Evolutionary conservation across 1,140 invertebrate genomes (phyloP).

Genomic region (Eriocheir sinensis): DNA sequence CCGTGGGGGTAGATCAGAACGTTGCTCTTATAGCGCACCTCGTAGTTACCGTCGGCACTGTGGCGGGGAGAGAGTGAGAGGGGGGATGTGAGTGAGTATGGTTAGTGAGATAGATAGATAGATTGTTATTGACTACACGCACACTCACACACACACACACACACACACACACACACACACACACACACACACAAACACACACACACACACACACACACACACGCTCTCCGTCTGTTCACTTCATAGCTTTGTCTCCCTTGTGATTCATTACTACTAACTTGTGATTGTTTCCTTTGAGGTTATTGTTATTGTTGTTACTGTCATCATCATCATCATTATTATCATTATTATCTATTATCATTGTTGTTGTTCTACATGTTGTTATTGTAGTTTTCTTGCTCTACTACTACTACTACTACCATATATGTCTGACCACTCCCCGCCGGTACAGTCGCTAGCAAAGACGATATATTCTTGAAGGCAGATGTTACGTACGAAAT

Average conservation of each 20-base stretch:
- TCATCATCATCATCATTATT: slow-evolving; percentile 41
- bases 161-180: slow-evolving; percentile 45
- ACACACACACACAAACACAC: slow-evolving; percentile 55
- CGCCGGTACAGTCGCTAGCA: too few relatives aligned
- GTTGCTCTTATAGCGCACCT: slow-evolving; percentile 98
- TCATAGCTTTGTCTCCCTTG: not conserved
- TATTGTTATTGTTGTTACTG: slow-evolving; percentile 18
- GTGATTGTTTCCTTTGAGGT: not conserved
- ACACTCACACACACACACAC: slow-evolving; percentile 35
- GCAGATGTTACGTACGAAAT: too few relatives aligned
- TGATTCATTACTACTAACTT: not conserved
- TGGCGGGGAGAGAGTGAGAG: slow-evolving; percentile 78
- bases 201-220: slow-evolving; percentile 38
- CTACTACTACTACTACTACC: too few relatives aligned
- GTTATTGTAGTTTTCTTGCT: too few relatives aligned
- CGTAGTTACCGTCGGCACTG: slow-evolving; percentile 98
- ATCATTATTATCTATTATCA: slow-evolving; percentile 34
- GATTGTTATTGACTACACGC: not conserved
- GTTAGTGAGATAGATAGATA: too few relatives aligned
- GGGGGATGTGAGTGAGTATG: not conserved
- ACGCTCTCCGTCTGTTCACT: too few relatives aligned
- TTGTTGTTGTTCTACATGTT: too few relatives aligned
- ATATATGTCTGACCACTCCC: too few relatives aligned
- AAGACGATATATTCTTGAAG: too few relatives aligned
- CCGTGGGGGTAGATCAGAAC: slow-evolving; percentile 96